Percentiles rank a stretch among this genome's conserved stretches.
phyloP scores from a whole-genome alignment of 37 sponge, comb jelly and placozoan species.

The Tethya wilhelma region DNA sequence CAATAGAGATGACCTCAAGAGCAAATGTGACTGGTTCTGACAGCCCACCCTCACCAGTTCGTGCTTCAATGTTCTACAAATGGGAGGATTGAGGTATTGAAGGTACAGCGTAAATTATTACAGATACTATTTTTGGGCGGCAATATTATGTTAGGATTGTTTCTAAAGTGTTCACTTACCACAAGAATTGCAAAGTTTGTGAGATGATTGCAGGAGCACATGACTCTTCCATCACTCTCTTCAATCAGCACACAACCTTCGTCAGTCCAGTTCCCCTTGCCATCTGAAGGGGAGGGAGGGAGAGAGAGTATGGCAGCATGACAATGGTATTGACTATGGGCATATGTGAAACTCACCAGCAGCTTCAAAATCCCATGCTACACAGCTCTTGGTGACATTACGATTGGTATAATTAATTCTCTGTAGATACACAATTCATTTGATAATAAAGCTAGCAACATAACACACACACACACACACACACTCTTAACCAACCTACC shows the following conservation, averaged over 20 bases:
- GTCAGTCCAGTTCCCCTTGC: slow-evolving; percentile 23
- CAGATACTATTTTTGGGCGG: no score
- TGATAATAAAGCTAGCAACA: no score
- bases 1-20: slow-evolving; percentile 20
- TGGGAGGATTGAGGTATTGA: no score
- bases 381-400: slow-evolving; percentile 37
- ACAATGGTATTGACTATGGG: no score
- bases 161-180: no score
- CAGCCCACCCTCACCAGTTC: background rate
- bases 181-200: slow-evolving; percentile 73
- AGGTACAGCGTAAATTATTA: no score
- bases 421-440: slow-evolving; percentile 1
- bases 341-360: slow-evolving; percentile 30
- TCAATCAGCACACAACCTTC: slow-evolving; percentile 18
- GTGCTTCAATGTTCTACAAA: no score
- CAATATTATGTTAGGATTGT: no score
- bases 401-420: background rate
- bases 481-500: background rate
- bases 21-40: background rate
- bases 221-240: background rate
- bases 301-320: background rate
- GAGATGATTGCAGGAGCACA: slow-evolving; percentile 67
- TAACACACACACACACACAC: no score
- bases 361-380: slow-evolving; percentile 45
- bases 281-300: background rate